Conservation (phyloP, 2,113 vertebrate genomes). For the Chauna torquata region DNA sequence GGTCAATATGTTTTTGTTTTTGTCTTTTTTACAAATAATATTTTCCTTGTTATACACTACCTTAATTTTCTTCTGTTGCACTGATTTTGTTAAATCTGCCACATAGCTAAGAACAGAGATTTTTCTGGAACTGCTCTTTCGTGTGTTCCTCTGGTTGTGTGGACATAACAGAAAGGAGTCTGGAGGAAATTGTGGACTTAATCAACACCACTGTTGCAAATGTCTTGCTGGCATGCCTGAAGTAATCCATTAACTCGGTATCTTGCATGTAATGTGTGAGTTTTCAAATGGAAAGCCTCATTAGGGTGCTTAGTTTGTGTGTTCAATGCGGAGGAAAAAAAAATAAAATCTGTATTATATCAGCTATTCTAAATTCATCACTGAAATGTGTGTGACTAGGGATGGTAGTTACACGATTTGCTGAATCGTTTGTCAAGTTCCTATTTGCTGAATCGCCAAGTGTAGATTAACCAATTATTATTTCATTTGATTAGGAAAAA, state of each 20-base stretch:
- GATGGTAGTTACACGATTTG: background rate
- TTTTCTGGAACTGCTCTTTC: background rate
- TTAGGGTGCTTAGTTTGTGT: background rate
- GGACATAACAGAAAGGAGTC: background rate
- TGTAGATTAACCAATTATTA: background rate
- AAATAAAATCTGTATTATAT: background rate
- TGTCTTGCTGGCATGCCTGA: background rate
- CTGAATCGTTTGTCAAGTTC: background rate
- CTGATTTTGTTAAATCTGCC: background rate
- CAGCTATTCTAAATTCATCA: background rate
- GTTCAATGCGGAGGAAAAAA: fast-evolving
- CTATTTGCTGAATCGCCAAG: background rate
- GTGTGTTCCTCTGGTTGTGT: background rate
- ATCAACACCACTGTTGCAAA: background rate
- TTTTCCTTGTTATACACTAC: background rate
- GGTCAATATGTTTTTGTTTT: too few species aligned
- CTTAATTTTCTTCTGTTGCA: background rate
- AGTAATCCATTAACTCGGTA: background rate
- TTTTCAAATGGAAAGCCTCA: background rate
- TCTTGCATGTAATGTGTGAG: background rate
- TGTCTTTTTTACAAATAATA: background rate
- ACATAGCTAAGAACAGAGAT: background rate
- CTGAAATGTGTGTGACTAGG: background rate
- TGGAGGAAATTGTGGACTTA: background rate
- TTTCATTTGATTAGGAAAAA: background rate